phyloP scores from a whole-genome alignment of 2,113 vertebrate species.

The Lepus americanus region DNA sequence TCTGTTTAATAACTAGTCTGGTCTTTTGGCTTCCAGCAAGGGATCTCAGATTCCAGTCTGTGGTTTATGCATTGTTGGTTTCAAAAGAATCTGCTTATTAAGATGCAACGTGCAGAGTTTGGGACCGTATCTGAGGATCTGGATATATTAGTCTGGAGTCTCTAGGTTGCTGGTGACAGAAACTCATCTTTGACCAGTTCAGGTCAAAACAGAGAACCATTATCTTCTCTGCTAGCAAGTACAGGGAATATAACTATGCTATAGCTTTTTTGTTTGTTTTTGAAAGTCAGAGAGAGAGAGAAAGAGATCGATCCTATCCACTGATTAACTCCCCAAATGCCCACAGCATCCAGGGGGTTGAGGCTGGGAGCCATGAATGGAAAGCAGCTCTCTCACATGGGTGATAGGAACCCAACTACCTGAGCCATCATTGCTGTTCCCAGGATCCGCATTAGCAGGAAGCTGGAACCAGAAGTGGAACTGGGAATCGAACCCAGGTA shows the following conservation, averaged over 20 bases:
- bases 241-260: not conserved
- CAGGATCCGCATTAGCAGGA: no score
- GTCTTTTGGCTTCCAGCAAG: not conserved
- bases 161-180: not conserved
- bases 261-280: no score
- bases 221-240: slow-evolving; percentile 6
- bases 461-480: no score
- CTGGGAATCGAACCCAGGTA: no score
- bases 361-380: no score
- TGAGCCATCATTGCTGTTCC: no score
- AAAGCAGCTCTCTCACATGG: no score
- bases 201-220: not conserved
- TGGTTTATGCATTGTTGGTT: not conserved
- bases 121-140: not conserved
- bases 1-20: not conserved
- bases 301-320: no score
- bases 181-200: not conserved
- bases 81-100: not conserved
- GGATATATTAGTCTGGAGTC: not conserved
- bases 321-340: no score
- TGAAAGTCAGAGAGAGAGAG: no score
- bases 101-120: not conserved
- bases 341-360: no score
- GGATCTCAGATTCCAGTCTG: not conserved
- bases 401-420: no score